A percentile compares a stretch with the other conserved stretches of the same genome.
These are phyloP conservation scores for Clanis bilineata DNA, from an alignment of 2,888 invertebrate genomes.

Conservation along the genomic window DNA sequence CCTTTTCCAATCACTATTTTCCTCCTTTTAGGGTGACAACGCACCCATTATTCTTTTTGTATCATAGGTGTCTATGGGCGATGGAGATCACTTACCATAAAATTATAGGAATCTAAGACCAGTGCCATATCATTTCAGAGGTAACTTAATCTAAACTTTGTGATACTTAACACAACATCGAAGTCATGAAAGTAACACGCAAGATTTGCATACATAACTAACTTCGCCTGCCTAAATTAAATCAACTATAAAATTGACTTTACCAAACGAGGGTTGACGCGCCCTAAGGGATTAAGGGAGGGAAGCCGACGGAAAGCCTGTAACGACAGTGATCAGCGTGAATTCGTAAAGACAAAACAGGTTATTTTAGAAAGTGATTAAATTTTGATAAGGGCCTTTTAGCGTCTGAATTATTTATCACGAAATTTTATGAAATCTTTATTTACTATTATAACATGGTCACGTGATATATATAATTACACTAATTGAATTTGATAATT, in stretches of 20 bases:
- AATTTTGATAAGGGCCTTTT: neutral
- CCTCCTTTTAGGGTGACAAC: too few relatives aligned
- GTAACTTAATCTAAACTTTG: neutral
- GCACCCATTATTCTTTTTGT: too few relatives aligned
- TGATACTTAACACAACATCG: neutral
- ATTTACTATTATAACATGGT: too few relatives aligned
- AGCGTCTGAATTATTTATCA: neutral
- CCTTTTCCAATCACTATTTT: too few relatives aligned
- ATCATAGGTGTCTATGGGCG: too few relatives aligned
- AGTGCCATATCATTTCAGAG: neutral
- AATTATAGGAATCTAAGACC: too few relatives aligned
- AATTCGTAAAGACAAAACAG: slow-evolving; percentile 6
- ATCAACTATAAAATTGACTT: slow-evolving; percentile 15
- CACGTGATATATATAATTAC: too few relatives aligned
- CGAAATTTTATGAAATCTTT: neutral
- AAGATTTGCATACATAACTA: slow-evolving; percentile 12
- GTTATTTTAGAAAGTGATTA: neutral
- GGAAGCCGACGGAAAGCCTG: slow-evolving; percentile 13
- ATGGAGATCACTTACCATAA: too few relatives aligned
- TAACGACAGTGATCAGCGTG: slow-evolving; percentile 5
- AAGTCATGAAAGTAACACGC: neutral
- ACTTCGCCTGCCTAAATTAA: slow-evolving; percentile 6
- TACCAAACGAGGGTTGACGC: slow-evolving; percentile 14
- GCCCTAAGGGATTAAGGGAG: slow-evolving; percentile 13
- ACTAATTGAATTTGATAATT: too few relatives aligned